These are phyloP conservation scores for Beroe ovata DNA, from an alignment of 37 sponge, comb jelly and placozoan species.

Conservation along the genomic window DNA sequence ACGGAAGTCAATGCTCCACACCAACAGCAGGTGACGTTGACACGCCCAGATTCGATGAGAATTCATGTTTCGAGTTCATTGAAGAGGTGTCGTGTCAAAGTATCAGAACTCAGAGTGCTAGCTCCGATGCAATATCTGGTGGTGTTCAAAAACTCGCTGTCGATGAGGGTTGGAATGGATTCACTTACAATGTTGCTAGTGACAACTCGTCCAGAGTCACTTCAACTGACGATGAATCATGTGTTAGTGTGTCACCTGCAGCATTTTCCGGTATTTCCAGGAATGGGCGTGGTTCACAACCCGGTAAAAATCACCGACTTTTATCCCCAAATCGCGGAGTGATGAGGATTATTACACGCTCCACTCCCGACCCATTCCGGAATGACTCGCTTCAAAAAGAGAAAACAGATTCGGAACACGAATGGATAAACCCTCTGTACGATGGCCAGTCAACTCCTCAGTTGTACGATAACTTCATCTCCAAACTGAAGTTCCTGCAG, in stretches of 20 bases:
- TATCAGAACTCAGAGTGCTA: not conserved
- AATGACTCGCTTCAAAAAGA: not conserved
- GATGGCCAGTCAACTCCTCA: not conserved
- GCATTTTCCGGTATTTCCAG: too few relatives aligned
- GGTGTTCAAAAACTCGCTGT: not conserved
- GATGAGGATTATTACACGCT: not conserved
- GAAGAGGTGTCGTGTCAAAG: not conserved
- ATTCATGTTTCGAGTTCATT: not conserved
- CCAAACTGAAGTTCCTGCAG: not conserved
- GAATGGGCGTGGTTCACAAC: not conserved
- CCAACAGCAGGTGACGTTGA: not conserved
- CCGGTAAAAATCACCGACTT: not conserved
- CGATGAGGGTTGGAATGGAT: not conserved
- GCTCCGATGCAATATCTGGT: not conserved
- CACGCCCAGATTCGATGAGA: not conserved
- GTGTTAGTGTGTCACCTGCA: not conserved
- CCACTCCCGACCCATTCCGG: not conserved
- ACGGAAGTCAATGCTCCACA: not conserved
- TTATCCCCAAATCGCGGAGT: not conserved
- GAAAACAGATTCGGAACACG: not conserved
- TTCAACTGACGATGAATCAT: not conserved
- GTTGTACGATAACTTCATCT: not conserved
- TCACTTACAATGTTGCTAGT: not conserved
- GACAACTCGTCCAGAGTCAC: not conserved
- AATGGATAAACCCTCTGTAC: not conserved